Conservation (phyloP, 2,797 vertebrate genomes). For the Peromyscus melanophrys region DNA sequence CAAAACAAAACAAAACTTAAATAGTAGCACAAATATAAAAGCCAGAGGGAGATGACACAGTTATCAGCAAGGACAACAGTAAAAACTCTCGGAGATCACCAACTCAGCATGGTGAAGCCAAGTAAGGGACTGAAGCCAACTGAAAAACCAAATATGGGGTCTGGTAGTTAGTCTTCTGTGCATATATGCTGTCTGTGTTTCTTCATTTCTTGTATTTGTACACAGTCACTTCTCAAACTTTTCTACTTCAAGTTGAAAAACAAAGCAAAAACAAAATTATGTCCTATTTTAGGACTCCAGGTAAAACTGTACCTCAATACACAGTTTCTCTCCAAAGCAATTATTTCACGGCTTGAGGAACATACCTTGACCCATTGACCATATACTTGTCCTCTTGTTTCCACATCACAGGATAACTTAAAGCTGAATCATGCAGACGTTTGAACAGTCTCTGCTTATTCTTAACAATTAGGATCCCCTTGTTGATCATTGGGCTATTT, state of each 20-base stretch:
- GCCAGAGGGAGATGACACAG: neutral
- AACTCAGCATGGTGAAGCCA: neutral
- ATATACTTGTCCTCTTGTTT: neutral
- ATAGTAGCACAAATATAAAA: neutral
- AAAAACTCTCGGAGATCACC: slow-evolving; percentile 10
- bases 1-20: neutral
- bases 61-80: neutral
- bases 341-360: neutral
- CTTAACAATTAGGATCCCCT: slow-evolving; percentile 47
- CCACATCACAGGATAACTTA: slow-evolving; percentile 3
- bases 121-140: neutral
- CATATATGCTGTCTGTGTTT: neutral
- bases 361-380: neutral
- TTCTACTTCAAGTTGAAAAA: slow-evolving; percentile 46
- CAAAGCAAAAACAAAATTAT: neutral
- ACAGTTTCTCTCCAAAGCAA: neutral
- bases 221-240: neutral
- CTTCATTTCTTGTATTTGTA: neutral
- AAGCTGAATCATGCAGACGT: neutral
- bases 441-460: slow-evolving; percentile 16
- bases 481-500: slow-evolving; percentile 54
- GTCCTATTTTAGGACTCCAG: neutral
- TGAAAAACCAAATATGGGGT: neutral
- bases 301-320: neutral
- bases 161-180: neutral